Evolutionary conservation across 64 coral and sea anemone species (phyloP).

Genomic region (Astreopora myriophthalma): DNA sequence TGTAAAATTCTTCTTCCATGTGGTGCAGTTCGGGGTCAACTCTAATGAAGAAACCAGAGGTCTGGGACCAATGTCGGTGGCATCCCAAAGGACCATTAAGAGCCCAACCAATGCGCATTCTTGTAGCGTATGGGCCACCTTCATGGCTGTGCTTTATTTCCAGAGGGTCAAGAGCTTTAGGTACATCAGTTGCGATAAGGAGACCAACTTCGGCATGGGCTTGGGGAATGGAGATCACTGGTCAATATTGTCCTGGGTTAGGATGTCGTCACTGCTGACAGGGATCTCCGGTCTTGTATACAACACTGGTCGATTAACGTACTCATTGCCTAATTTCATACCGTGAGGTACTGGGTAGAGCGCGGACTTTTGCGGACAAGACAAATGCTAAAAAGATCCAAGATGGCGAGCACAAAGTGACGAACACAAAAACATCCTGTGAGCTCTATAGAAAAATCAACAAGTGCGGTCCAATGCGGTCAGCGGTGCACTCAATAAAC

Average conservation of each 20-base stretch:
- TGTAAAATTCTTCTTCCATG: background rate
- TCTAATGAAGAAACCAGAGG: background rate
- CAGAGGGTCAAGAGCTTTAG: background rate
- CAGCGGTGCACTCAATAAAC: too few relatives aligned
- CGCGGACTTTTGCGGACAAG: too few relatives aligned
- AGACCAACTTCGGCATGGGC: background rate
- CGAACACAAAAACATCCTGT: too few relatives aligned
- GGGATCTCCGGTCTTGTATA: conserved; percentile 3
- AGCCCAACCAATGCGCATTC: background rate
- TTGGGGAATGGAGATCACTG: conserved; percentile 27
- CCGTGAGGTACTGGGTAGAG: too few relatives aligned
- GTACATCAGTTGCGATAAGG: conserved; percentile 10
- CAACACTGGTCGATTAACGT: background rate
- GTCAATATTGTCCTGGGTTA: conserved; percentile 2
- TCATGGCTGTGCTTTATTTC: background rate
- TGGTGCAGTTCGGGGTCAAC: background rate
- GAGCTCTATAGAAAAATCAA: too few relatives aligned
- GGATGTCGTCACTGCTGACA: background rate
- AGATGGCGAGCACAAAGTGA: too few relatives aligned
- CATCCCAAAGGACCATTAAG: conserved; percentile 18
- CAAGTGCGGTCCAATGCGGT: too few relatives aligned
- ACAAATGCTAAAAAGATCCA: too few relatives aligned
- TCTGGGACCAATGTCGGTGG: background rate
- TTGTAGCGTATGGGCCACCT: conserved; percentile 10
- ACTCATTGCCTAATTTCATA: background rate